Evolutionary conservation across 2,888 invertebrate genomes (phyloP), one percentile per base, ranked within the genome.

Genomic region (Cetonia aurata): DNA sequence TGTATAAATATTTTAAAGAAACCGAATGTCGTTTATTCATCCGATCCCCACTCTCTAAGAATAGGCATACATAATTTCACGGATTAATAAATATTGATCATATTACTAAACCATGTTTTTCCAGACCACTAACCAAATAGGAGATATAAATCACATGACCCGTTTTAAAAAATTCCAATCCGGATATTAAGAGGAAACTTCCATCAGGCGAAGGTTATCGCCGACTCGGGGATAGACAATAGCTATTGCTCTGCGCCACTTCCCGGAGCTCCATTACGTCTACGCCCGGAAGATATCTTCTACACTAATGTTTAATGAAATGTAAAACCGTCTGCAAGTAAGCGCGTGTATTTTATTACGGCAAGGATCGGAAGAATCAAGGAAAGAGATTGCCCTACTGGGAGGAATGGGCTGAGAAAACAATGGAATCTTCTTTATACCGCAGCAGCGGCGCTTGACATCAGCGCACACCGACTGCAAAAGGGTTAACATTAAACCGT

Each of bases 311-410:
- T 77, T 78, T 80, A 81, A 81, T 81, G 80, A 81, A 80, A 81
- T 80, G 80, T 81, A 80, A 81, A 80, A 80, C 62, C 77, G 79
- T 78, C 80, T 78, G 77, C 74, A 74, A 75, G 79, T 77, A 77
- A 78, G 78, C 78, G 79, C 78, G 76, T 79, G 80, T 78, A 78
- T 80, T 81, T 81, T 80, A 81, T 77, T 78, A 77, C 79, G 75
- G 75, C 77, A 79, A 79, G 79, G 79, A 80, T 80, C 79, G 78
- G 78, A 78, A 79, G 79, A 80, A 79, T 76, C 77, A 76, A 76
- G 77, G 78, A 78, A 65, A 78, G 77, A 78, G 78, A 80, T 79
- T 77, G 78, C 78, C 78, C 77, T 76, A 73, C 76, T 70, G 75
- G 76, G 76, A 77, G 74, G 76, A 75, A 75, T 73, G 75, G 73